phyloP scores from a whole-genome alignment of 2,113 vertebrate genomes.

The Chloebia gouldiae region DNA sequence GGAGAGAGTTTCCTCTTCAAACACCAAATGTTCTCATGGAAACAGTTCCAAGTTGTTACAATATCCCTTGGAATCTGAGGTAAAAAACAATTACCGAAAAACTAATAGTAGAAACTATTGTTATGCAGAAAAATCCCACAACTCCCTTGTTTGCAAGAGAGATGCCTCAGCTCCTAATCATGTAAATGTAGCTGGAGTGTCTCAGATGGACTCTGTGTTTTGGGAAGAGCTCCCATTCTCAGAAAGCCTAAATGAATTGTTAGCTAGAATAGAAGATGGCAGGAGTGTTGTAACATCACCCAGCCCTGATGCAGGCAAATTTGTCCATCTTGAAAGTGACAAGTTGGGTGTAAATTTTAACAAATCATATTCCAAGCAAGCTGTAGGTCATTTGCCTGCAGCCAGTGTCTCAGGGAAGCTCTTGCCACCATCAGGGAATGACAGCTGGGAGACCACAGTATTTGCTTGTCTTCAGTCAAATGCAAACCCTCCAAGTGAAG shows the following conservation, averaged over 20 bases:
- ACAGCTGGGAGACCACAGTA: not conserved
- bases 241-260: conserved; percentile 76
- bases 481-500: not conserved
- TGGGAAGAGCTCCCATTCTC: conserved; percentile 79
- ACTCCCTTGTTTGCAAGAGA: not conserved
- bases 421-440: not conserved
- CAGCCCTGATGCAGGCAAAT: not conserved
- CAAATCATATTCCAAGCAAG: not conserved
- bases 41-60: not conserved
- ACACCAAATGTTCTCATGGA: not conserved
- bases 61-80: not conserved
- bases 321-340: not conserved
- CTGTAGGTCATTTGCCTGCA: not conserved
- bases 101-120: not conserved
- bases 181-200: not conserved
- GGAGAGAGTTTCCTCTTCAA: not conserved
- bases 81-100: not conserved
- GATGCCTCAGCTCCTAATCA: not conserved
- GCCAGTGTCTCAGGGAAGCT: not conserved
- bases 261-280: conserved; percentile 62
- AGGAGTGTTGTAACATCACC: not conserved
- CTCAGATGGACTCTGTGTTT: not conserved
- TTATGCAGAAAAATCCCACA: not conserved
- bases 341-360: not conserved
- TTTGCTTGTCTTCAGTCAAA: not conserved